A percentile compares a stretch with the other conserved stretches of the same genome.
Conservation (phyloP, 2,888 invertebrate species). For the Eupithecia abbreviata region DNA sequence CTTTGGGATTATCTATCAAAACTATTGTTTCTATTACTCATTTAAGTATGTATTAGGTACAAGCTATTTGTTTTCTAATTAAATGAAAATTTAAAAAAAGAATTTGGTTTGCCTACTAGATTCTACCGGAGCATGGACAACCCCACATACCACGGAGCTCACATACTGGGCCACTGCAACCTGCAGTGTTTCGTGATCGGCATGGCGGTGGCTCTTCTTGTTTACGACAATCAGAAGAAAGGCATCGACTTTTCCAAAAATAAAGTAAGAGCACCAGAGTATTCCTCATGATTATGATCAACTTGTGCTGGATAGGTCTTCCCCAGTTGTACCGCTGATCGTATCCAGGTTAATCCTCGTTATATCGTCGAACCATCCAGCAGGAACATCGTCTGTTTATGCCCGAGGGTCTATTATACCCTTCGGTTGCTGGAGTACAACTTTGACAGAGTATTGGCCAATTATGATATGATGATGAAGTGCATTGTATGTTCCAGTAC, state of each 20-base stretch:
- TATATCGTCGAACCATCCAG: background rate
- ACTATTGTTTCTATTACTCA: too few species aligned
- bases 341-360: too few species aligned
- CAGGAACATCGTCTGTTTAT: background rate
- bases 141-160: constrained; percentile 21
- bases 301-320: too few species aligned
- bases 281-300: background rate
- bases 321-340: too few species aligned
- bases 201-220: constrained; percentile 42
- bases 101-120: constrained; percentile 7
- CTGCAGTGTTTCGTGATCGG: constrained; percentile 50
- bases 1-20: background rate
- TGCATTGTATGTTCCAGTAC: constrained; percentile 9
- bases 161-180: constrained; percentile 53
- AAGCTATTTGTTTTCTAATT: too few species aligned
- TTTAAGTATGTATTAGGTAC: too few species aligned
- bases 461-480: background rate
- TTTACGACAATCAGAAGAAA: constrained; percentile 22
- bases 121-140: constrained; percentile 25
- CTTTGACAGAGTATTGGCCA: background rate
- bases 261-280: constrained; percentile 21
- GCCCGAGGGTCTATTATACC: background rate
- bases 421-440: background rate
- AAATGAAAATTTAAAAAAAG: too few species aligned
- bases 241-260: constrained; percentile 22